Base-by-base conservation (phyloP, 2,888 invertebrate species). In the Clunio marinus region DNA sequence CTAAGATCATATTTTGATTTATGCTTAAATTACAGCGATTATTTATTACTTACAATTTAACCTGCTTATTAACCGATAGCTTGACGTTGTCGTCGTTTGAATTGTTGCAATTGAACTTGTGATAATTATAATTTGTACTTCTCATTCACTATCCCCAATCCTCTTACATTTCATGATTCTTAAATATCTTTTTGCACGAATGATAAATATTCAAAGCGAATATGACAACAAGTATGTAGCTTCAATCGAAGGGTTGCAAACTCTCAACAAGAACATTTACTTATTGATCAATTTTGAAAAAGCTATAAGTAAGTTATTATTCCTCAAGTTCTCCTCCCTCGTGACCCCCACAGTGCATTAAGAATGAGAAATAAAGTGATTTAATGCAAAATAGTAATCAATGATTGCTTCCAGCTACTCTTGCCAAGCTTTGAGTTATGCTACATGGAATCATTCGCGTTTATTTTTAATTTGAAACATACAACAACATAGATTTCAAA, bases 181-280 rank as follows among this genome's bases (percentile, higher is more conserved):
- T 51, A 20, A 20, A 51, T 20, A 51, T 51, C 2, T 7, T 51
- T 20, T 22, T 22, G 17, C 22, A 10, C 51, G 28, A 60, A 63
- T 63, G 63, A 63, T 63, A 63, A 63, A 63, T 63, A 63, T 63
- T 63, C 63, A 63, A 63, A 63, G 63, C 63, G 63, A 46, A 46
- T 63, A 45, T 63, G 63, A 63, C 63, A 63, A 8, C 25, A 20
- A 28, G 15, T 41, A 15, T 41, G 41, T 2, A 15, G 41, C 41
- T 15, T 3, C 10, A 41, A n/a, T 41, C n/a, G 41, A 41, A 10
- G n/a, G 41, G 41, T 3, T 3, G 15, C n/a, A 41, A 41, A 32
- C 7, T 32, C 41, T n/a, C n/a, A n/a, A n/a, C n/a, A n/a, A n/a
- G n/a, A n/a, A 32, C 10, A 32, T 32, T 32, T 32, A 8, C 5